Percentiles rank a stretch among this genome's conserved stretches.
phyloP scores from a whole-genome alignment of 2,888 invertebrate genomes.

The Drosophila imparisetae region DNA sequence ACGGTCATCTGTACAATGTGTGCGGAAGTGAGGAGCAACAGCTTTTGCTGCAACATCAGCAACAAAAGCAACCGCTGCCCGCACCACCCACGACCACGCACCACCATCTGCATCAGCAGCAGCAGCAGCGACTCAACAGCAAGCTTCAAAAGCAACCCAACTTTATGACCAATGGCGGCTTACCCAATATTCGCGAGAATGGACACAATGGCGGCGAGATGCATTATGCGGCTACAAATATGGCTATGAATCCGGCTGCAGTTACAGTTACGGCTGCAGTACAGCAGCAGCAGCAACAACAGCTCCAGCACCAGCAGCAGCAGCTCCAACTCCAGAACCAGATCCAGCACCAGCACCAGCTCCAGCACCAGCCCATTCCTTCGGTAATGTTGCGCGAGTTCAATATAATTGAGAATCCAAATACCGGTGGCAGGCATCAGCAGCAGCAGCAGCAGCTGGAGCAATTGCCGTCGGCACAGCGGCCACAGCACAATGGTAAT shows the following conservation, averaged over 20 bases:
- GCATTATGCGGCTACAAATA: slow-evolving; percentile 41
- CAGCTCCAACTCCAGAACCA: slow-evolving; percentile 58
- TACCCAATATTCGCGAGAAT: slow-evolving; percentile 84
- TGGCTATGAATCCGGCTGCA: slow-evolving; percentile 11
- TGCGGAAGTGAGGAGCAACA: slow-evolving; percentile 80
- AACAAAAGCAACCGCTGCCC: slow-evolving; percentile 56
- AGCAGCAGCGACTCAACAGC: slow-evolving; percentile 82
- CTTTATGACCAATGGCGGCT: slow-evolving; percentile 82
- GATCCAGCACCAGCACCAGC: slow-evolving; percentile 50
- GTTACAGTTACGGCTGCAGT: slow-evolving; percentile 25
- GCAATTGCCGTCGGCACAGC: slow-evolving; percentile 54
- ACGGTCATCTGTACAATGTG: slow-evolving; percentile 72
- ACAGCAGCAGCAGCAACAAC: slow-evolving; percentile 31
- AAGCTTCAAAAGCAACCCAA: slow-evolving; percentile 82
- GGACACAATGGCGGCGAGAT: slow-evolving; percentile 65
- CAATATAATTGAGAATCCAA: slow-evolving; percentile 85
- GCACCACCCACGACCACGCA: slow-evolving; percentile 47
- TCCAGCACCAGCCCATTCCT: slow-evolving; percentile 81
- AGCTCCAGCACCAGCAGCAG: slow-evolving; percentile 51
- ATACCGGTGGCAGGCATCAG: slow-evolving; percentile 81
- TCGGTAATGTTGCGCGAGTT: slow-evolving; percentile 86
- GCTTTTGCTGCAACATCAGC: slow-evolving; percentile 76
- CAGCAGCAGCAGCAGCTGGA: slow-evolving; percentile 50
- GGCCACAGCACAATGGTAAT: slow-evolving; percentile 40
- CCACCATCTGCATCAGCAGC: slow-evolving; percentile 83